Evolutionary conservation across 2,797 vertebrate species (phyloP), one percentile per base, ranked within the genome.

Genomic region (Triplophysa bombifrons): DNA sequence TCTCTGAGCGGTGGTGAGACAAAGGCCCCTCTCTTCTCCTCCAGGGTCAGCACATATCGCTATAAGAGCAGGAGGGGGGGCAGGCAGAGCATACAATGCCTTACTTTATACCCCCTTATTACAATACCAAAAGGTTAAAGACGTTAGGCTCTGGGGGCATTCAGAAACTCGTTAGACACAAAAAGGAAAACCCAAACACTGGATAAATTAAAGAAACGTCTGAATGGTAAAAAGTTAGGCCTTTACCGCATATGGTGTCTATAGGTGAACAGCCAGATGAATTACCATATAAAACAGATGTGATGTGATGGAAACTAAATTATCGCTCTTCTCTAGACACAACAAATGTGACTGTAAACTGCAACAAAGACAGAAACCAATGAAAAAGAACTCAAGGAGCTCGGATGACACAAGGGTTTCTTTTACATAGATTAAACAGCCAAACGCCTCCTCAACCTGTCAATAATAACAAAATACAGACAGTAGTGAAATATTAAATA

Each of bases 91-190:
- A 60, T 83, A 88, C 87, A 89, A 89, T 87, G 86, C 51, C 80
- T 56, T 80, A 78, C 85, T 87, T 89, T 85, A 89, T 87, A 84
- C 86, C 82, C 80, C 82, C 84, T 82, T 85, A 85, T 87, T 86
- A 87, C 82, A 88, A 87, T 86, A 86, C 82, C 77, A 84, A 85
- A 86, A 87, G 87, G 88, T 88, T 86, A 87, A 85, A 88, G 80
- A 87, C 84, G 86, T 85, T 88, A 85, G 84, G 84, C 80, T 86
- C 76, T 61, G 41, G 74, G 84, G 84, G 85, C 86, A 87, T 74
- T 72, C 83, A 80, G 86, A 80, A 66, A 73, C 69, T 65, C 51
- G 60, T 72, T 72, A 73, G 82, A 84, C 50, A 86, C 64, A 79
- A 84, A 85, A 85, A 86, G 75, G 60, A 71, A 85, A 82, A 82